Base-by-base conservation (phyloP, 2,888 invertebrate species). In the Taphrorychus bicolor region DNA sequence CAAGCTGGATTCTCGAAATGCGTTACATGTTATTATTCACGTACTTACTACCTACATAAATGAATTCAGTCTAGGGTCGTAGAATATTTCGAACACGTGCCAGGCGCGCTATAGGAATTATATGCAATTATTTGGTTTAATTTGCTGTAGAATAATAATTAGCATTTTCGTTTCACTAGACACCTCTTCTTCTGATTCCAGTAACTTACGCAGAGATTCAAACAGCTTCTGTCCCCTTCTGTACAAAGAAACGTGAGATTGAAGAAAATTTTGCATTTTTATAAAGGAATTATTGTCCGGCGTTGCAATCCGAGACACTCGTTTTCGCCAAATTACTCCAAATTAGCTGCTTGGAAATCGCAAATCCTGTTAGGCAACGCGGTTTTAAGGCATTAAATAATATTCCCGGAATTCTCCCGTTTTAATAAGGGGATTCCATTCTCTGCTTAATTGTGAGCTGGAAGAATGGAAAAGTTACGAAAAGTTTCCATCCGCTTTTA, bases 381-480 rank as follows among this genome's bases (percentile, higher is more conserved):
- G 49, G 51, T 57, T 64, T 51, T n/a, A 18, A 58, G 45, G 59
- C 54, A 48, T 59, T 64, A 53, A 65, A 65, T 42, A 65, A 54
- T 65, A 52, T 45, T 41, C 53, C 17, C 24, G 40, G 52, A 65
- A 65, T 64, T 65, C 32, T 65, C 59, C 24, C 24, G 48, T 54
- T 65, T 65, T 59, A 59, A 59, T 65, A 65, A 59, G 48, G 17
- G 52, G 58, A 65, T 65, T 65, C 59, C 65, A 65, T 65, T 65
- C 53, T 45, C 16, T 53, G 59, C 59, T 53, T 65, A 65, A 65
- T 65, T 65, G 58, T 65, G 45, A 59, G 54, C 21, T 19, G 14
- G 53, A 53, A 65, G 53, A 65, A 65, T 59, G 65, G 59, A 65
- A 65, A 65, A 64, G 64, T 64, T 64, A 21, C 21, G 57, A 45